phyloP scores from a whole-genome alignment of 1,140 invertebrate genomes.

The Conopomorpha cramerella region DNA sequence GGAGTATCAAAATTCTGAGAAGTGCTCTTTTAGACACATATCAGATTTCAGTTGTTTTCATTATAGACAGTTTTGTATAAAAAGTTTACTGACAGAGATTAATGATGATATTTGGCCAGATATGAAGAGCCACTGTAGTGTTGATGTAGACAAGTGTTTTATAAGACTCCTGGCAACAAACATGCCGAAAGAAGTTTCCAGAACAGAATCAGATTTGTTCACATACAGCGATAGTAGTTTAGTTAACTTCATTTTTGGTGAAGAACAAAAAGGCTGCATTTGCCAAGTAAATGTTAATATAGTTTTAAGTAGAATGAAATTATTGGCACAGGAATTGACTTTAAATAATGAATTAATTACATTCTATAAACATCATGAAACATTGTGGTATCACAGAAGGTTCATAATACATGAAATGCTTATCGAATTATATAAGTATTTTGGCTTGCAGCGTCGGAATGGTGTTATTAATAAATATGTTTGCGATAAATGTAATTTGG shows the following conservation, averaged over 20 bases:
- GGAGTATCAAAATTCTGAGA: constrained; percentile 70
- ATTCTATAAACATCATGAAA: constrained; percentile 44
- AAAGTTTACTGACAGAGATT: constrained; percentile 52
- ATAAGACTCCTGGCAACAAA: constrained; percentile 20
- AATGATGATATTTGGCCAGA: constrained; percentile 28
- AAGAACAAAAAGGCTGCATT: constrained; percentile 25
- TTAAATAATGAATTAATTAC: constrained; percentile 35
- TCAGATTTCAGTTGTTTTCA: constrained; percentile 90
- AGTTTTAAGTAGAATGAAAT: constrained; percentile 30
- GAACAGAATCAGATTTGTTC: constrained; percentile 20
- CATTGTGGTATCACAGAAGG: constrained; percentile 46
- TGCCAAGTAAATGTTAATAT: constrained; percentile 19
- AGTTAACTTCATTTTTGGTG: constrained; percentile 26
- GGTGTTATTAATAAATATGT: constrained; percentile 24
- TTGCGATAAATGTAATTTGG: constrained; percentile 26
- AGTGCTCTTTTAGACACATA: constrained; percentile 78
- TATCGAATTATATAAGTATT: constrained; percentile 32
- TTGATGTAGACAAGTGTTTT: constrained; percentile 29
- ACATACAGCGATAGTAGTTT: constrained; percentile 30
- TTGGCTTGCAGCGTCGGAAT: constrained; percentile 27
- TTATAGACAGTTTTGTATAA: constrained; percentile 82
- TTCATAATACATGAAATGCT: constrained; percentile 41
- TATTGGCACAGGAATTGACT: constrained; percentile 31
- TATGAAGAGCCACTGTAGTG: constrained; percentile 22
- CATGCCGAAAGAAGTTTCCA: constrained; percentile 24